phyloP scores from a whole-genome alignment of 2,797 vertebrate genomes.

The Microchirus variegatus region DNA sequence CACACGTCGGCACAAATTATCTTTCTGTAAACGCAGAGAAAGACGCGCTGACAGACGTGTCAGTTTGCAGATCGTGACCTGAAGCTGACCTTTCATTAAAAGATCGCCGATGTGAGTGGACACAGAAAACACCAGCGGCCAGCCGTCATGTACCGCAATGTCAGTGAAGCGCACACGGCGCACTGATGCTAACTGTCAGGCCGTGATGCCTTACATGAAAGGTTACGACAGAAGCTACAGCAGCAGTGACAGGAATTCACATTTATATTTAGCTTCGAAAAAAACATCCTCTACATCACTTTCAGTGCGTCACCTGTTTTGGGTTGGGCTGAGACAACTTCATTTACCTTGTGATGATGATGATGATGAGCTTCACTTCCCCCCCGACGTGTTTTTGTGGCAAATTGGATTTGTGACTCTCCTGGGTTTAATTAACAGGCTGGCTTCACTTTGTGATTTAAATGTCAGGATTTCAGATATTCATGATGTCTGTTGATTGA shows the following conservation, averaged over 20 bases:
- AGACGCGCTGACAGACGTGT: conserved; percentile 11
- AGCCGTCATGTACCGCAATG: background rate
- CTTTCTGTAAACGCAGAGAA: conserved; percentile 41
- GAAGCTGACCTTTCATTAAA: conserved; percentile 24
- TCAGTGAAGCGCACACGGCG: conserved; percentile 4
- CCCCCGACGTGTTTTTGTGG: conserved; percentile 14
- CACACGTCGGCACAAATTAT: conserved; percentile 59
- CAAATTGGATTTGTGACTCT: conserved; percentile 9
- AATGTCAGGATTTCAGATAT: conserved; percentile 13
- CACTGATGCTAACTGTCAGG: background rate
- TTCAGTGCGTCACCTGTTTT: conserved; percentile 9
- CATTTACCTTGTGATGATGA: background rate
- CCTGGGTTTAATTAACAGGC: conserved; percentile 26
- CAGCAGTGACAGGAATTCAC: background rate
- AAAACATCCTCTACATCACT: background rate
- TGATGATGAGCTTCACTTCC: conserved; percentile 21
- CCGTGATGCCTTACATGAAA: conserved; percentile 2
- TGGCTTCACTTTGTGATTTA: conserved; percentile 12
- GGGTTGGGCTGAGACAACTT: conserved; percentile 6
- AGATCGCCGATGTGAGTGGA: conserved; percentile 7
- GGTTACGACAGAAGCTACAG: background rate
- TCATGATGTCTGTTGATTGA: background rate
- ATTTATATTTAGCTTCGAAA: background rate
- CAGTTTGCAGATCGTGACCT: background rate
- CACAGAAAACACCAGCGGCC: conserved; percentile 6